These are phyloP conservation scores for Threskiornis aethiopicus DNA, from an alignment of 2,797 vertebrate species.

Conservation along the genomic window DNA sequence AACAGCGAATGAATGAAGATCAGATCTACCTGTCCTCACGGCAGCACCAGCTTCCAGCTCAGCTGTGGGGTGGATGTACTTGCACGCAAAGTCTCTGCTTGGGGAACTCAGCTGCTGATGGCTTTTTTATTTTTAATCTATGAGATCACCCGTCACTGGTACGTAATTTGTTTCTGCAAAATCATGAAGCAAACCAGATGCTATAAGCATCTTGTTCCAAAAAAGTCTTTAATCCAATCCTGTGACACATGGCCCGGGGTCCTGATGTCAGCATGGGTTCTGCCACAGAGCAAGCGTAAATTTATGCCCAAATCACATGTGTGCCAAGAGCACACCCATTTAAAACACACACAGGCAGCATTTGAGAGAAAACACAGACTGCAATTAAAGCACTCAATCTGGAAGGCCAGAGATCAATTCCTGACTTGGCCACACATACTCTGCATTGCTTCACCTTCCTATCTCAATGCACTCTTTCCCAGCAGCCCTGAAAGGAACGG, in stretches of 20 bases:
- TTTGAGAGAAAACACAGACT: neutral
- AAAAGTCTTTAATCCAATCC: neutral
- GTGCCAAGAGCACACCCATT: neutral
- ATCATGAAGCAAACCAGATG: conserved; percentile 34
- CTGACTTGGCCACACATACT: neutral
- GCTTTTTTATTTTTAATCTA: conserved; percentile 16
- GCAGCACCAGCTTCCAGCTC: neutral
- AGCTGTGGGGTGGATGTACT: neutral
- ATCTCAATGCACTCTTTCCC: neutral
- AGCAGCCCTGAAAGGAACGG: neutral
- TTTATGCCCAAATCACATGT: neutral
- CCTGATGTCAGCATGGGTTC: neutral
- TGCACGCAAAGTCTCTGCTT: neutral
- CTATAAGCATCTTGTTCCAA: neutral
- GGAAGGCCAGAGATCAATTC: neutral
- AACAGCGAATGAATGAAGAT: neutral
- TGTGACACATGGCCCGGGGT: neutral
- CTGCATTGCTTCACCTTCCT: neutral
- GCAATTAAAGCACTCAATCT: neutral
- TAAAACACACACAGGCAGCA: neutral
- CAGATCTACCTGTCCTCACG: neutral
- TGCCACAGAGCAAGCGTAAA: neutral
- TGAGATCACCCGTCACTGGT: neutral
- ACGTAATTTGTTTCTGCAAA: conserved; percentile 8
- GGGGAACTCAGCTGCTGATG: neutral